A percentile compares a stretch with the other conserved stretches of the same genome.
phyloP scores from a whole-genome alignment of 2,113 vertebrate genomes.

The Columba janthina region DNA sequence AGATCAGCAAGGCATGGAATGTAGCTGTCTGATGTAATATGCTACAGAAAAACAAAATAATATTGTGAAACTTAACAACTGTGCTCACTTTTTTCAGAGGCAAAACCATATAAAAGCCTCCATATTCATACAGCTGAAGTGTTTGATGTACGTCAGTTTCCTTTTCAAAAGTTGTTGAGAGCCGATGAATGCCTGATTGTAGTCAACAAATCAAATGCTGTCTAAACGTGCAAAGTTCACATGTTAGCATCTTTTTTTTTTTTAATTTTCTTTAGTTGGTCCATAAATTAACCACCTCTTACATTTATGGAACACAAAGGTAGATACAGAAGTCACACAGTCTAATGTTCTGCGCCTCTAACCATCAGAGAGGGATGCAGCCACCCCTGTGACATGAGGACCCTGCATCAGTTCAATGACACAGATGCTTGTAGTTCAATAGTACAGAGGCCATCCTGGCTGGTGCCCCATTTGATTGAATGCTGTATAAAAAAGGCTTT shows the following conservation, averaged over 20 bases:
- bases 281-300: neutral
- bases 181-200: neutral
- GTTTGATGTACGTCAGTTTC: neutral
- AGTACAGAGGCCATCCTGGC: neutral
- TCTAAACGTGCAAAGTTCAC: neutral
- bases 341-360: neutral
- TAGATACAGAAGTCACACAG: neutral
- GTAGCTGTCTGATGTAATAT: conserved; percentile 96
- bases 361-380: neutral
- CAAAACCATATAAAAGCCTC: neutral
- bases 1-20: conserved; percentile 96
- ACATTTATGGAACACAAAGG: neutral
- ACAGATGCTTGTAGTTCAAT: neutral
- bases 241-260: neutral
- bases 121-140: neutral
- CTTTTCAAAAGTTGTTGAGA: neutral
- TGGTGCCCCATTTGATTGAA: neutral
- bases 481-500: neutral
- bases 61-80: neutral
- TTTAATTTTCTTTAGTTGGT: neutral
- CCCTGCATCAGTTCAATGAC: neutral
- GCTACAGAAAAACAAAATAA: conserved; percentile 74
- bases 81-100: neutral
- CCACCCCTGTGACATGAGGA: neutral
- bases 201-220: neutral